A percentile compares a stretch with the other conserved stretches of the same genome.
phyloP scores from a whole-genome alignment of 2,113 vertebrate species.

The Cyprinodon brontotheroides region DNA sequence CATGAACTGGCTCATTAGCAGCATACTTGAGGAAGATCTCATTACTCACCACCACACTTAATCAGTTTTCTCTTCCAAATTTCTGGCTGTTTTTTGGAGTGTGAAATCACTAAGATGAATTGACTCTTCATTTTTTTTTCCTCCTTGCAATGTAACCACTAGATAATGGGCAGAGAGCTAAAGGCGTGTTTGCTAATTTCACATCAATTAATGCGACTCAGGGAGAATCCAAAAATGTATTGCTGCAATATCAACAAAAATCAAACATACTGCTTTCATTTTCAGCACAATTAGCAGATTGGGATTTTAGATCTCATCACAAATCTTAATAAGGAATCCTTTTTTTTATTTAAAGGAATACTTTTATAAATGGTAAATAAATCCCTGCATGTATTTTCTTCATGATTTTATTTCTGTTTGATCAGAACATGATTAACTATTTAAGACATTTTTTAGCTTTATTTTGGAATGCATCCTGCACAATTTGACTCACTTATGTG shows the following conservation, averaged over 20 bases:
- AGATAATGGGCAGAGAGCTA: constrained; percentile 70
- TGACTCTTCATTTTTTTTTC: constrained; percentile 59
- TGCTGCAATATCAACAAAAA: constrained; percentile 55
- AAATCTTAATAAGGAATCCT: constrained; percentile 59
- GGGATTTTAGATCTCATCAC: constrained; percentile 43
- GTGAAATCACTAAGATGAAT: constrained; percentile 69
- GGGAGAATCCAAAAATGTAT: constrained; percentile 68
- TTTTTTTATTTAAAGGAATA: background rate
- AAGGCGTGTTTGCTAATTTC: constrained; percentile 70
- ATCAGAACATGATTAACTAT: background rate
- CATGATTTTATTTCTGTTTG: background rate
- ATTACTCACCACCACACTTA: constrained; percentile 57
- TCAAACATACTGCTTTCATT: constrained; percentile 65
- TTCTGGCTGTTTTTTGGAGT: constrained; percentile 62
- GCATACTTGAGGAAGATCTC: constrained; percentile 54
- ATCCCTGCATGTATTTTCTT: constrained; percentile 23
- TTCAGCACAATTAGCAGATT: constrained; percentile 57
- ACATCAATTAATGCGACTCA: constrained; percentile 75
- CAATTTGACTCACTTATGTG: background rate
- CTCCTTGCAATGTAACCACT: constrained; percentile 63
- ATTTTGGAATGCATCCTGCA: background rate
- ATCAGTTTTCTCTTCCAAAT: constrained; percentile 52
- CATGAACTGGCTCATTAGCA: constrained; percentile 42
- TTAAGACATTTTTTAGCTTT: background rate
- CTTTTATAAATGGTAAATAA: constrained; percentile 39